phyloP scores from a whole-genome alignment of 2,888 invertebrate species.

The Drosophila melanosoma region DNA sequence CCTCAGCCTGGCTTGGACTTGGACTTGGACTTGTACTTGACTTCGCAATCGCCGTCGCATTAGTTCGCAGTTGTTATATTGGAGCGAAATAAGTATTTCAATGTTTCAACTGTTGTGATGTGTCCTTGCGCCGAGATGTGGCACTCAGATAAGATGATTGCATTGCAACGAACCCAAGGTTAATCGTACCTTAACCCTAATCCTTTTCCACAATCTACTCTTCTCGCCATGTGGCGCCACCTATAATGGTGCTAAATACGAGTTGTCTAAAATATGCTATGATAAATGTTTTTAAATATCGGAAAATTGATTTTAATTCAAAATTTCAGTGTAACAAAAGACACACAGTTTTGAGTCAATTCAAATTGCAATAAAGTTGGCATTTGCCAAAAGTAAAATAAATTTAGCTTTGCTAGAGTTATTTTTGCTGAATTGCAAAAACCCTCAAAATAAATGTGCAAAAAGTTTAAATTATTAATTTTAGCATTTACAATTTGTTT shows the following conservation, averaged over 20 bases:
- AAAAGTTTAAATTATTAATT: not conserved
- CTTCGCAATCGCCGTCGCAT: conserved; percentile 45
- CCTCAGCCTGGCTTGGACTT: not conserved
- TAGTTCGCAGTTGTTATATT: conserved; percentile 49
- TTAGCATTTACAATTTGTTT: not conserved
- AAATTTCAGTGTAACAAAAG: not conserved
- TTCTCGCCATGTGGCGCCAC: conserved; percentile 5
- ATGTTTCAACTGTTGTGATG: conserved; percentile 44
- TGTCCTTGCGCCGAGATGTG: conserved; percentile 68
- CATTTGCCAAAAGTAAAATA: not conserved
- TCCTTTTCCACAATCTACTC: conserved; percentile 1
- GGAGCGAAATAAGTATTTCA: conserved; percentile 67
- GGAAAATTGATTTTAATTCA: not conserved
- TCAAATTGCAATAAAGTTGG: not conserved
- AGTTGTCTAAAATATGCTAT: too few species aligned
- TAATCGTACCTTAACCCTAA: conserved; percentile 10
- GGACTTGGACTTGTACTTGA: conserved; percentile 26
- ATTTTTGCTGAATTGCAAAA: not conserved
- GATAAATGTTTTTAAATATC: not conserved
- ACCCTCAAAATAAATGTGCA: not conserved
- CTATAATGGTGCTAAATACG: not conserved
- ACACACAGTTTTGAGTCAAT: not conserved
- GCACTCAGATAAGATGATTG: conserved; percentile 55
- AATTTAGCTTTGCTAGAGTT: not conserved
- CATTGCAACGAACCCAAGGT: conserved; percentile 58